Conservation (phyloP, 2,797 vertebrate species). For the Kryptopterus vitreolus region DNA sequence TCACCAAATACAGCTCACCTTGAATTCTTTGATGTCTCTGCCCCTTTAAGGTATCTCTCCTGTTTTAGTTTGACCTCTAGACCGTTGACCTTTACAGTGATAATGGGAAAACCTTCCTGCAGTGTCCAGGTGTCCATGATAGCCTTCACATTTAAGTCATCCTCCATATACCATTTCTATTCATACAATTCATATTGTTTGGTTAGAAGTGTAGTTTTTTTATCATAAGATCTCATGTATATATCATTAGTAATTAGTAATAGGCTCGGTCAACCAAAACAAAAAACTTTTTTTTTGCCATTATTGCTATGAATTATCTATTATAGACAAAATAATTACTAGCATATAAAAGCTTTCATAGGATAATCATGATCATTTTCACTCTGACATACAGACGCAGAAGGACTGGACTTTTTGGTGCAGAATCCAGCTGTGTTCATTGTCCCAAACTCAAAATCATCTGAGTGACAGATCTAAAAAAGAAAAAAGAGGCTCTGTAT, state of each 20-base stretch:
- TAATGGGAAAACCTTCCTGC: constrained; percentile 88
- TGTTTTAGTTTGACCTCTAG: constrained; percentile 82
- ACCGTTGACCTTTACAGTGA: constrained; percentile 81
- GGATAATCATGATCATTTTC: neutral
- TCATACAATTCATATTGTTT: neutral
- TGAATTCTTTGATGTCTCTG: constrained; percentile 60
- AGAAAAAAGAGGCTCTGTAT: neutral
- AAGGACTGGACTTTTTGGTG: constrained; percentile 56
- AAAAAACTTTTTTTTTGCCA: too few species aligned
- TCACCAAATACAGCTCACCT: constrained; percentile 66
- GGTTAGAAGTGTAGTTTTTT: neutral
- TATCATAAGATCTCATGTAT: neutral
- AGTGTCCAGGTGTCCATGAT: constrained; percentile 82
- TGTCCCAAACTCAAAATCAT: constrained; percentile 48
- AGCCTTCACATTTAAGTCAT: constrained; percentile 64
- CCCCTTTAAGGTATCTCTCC: constrained; percentile 79
- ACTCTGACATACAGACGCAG: constrained; percentile 62
- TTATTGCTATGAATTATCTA: too few species aligned
- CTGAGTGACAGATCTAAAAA: constrained; percentile 71
- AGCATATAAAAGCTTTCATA: neutral
- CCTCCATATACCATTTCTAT: constrained; percentile 73
- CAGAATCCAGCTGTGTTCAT: constrained; percentile 66
- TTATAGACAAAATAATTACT: too few species aligned
- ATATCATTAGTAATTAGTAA: neutral
- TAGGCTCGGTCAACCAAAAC: neutral